Evolutionary conservation across 2,113 vertebrate genomes (phyloP).

Genomic region (Macroglossus sobrinus): DNA sequence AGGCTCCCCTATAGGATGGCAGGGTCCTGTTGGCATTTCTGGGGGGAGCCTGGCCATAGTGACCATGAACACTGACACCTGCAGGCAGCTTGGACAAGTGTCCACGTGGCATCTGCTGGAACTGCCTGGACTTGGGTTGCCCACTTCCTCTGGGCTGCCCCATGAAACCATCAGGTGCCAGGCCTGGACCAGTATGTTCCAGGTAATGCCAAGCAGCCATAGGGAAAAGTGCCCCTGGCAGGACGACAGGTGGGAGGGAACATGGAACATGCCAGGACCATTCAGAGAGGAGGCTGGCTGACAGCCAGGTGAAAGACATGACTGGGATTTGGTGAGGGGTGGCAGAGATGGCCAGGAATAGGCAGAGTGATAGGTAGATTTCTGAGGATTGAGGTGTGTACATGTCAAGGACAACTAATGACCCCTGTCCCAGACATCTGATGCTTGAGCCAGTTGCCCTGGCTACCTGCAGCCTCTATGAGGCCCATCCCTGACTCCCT

Average conservation of each 20-base stretch:
- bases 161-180: too few species aligned
- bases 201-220: neutral
- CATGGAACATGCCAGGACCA: neutral
- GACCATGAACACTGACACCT: rapidly evolving
- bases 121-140: neutral
- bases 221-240: neutral
- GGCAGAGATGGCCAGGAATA: neutral
- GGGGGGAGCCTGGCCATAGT: neutral
- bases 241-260: neutral
- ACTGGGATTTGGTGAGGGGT: neutral
- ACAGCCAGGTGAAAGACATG: neutral
- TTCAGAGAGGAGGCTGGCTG: neutral
- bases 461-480: neutral
- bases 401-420: too few species aligned
- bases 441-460: neutral
- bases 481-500: neutral
- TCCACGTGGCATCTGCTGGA: neutral
- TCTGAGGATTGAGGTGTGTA: neutral
- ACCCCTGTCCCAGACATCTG: neutral
- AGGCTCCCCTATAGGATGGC: neutral
- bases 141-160: neutral
- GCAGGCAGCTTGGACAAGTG: neutral
- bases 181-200: neutral
- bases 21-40: neutral
- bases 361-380: neutral